Evolutionary conservation across 2,113 vertebrate genomes (phyloP), one percentile per base, ranked within the genome.

Genomic region (Pungitius pungitius): DNA sequence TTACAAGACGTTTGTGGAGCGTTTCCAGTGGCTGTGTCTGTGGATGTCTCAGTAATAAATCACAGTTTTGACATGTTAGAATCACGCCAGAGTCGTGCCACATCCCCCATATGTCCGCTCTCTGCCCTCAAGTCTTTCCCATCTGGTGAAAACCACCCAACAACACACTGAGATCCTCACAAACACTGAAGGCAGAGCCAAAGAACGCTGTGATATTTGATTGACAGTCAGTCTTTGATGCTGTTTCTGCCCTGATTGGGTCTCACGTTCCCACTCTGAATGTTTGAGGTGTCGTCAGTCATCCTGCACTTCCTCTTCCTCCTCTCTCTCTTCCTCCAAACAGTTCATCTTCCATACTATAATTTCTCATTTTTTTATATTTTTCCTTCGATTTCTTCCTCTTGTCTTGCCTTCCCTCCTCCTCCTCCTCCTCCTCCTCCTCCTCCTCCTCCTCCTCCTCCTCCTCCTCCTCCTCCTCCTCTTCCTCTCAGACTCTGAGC

Each of bases 61-160:
- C 89, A 88, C 43, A 70, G 73, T 68, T 86, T 75, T 90, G 90
- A 90, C 83, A 78, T 82, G 52, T 55, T 69, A 82, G 80, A 71
- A 80, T 81, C 85, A 78, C 24, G 81, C 78, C 86, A 89, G 69
- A 87, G 54, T 88, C 83, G 78, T 78, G 85, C 77, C 83, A 85
- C 80, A 88, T 85, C 75, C 69, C n/a, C 85, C 90, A 90, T 89
- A 92, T 90, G 89, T 80, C 60, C 59, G 66, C 69, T 30, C 55
- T 84, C 69, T 74, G 75, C 59, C 81, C 86, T 3, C 61, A 43
- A 88, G 88, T 70, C 62, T 60, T 59, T 60, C 77, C 89, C 89
- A 89, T 87, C 86, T 89, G 80, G 60, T 66, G 56, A 77, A 75
- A 60, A 8, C 4, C 49, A 72, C 27, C 59, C 26, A 78, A 13